Evolutionary conservation across 2,888 invertebrate species (phyloP).

Genomic region (Phyllotreta cruciferae): DNA sequence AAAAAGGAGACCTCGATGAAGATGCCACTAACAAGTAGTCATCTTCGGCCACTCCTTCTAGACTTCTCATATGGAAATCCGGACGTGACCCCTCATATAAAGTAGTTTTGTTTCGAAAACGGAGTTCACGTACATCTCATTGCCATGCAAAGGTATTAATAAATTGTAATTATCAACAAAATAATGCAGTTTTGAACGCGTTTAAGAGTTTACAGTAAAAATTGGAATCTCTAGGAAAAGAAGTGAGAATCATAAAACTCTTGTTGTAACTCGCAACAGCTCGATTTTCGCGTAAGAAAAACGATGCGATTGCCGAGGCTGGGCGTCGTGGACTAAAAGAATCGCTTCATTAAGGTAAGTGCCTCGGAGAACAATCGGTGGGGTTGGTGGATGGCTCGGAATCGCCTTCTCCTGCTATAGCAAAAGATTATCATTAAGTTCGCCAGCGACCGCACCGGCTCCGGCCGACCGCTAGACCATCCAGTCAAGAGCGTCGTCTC

Average conservation of each 20-base stretch:
- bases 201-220: too few species aligned
- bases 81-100: constrained; percentile 44
- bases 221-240: too few species aligned
- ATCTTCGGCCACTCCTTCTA: constrained; percentile 41
- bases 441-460: constrained; percentile 26
- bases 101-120: constrained; percentile 24
- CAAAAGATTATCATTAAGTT: constrained; percentile 25
- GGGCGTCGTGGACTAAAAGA: too few species aligned
- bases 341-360: neutral
- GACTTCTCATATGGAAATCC: constrained; percentile 46
- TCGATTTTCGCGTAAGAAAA: neutral
- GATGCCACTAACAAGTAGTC: constrained; percentile 32
- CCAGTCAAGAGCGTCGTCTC: constrained; percentile 44
- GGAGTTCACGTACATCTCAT: too few species aligned
- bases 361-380: constrained; percentile 21
- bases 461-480: constrained; percentile 22
- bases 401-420: constrained; percentile 13
- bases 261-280: neutral
- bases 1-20: constrained; percentile 30
- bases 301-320: neutral
- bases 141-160: too few species aligned
- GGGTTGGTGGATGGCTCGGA: constrained; percentile 28
- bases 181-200: too few species aligned
- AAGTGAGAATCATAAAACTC: too few species aligned
- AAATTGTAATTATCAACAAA: too few species aligned